Evolutionary conservation across 2,888 invertebrate species (phyloP).

Genomic region (Listrodromus nycthemerus): DNA sequence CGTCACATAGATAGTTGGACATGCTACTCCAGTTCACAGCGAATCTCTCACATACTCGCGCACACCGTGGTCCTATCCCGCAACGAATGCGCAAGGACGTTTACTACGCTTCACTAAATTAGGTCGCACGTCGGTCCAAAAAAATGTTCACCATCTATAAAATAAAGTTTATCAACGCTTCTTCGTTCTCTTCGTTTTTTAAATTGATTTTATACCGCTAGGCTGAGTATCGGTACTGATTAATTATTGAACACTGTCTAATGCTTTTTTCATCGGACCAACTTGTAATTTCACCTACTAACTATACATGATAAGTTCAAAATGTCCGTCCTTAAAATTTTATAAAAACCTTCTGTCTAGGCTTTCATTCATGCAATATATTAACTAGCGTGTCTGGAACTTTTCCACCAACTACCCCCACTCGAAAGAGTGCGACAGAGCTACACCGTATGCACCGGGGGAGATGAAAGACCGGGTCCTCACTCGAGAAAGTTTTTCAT

Average conservation of each 20-base stretch:
- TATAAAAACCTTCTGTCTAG: slow-evolving; percentile 59
- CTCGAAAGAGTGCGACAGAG: slow-evolving; percentile 24
- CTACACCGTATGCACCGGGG: slow-evolving; percentile 10
- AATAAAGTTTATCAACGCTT: slow-evolving; percentile 12
- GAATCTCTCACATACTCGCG: slow-evolving; percentile 8
- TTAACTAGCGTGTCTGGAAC: slow-evolving; percentile 56
- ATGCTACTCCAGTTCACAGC: slow-evolving; percentile 16
- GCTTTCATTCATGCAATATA: slow-evolving; percentile 52
- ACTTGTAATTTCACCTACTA: slow-evolving; percentile 5
- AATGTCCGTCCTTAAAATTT: slow-evolving; percentile 72
- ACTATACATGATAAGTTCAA: slow-evolving; percentile 62
- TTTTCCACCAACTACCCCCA: slow-evolving; percentile 50
- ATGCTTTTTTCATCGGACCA: slow-evolving; percentile 7
- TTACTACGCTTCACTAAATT: neutral
- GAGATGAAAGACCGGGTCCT: slow-evolving; percentile 61
- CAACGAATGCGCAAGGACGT: neutral
- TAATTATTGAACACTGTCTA: slow-evolving; percentile 8
- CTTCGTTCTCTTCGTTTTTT: neutral
- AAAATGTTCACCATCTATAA: neutral
- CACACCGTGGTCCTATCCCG: neutral
- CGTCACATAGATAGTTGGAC: slow-evolving; percentile 71
- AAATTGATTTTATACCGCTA: neutral
- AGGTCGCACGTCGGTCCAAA: neutral
- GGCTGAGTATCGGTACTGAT: neutral
- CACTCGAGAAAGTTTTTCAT: slow-evolving; percentile 71